Conservation (phyloP, 2,797 vertebrate species). For the Meda fulgida region DNA sequence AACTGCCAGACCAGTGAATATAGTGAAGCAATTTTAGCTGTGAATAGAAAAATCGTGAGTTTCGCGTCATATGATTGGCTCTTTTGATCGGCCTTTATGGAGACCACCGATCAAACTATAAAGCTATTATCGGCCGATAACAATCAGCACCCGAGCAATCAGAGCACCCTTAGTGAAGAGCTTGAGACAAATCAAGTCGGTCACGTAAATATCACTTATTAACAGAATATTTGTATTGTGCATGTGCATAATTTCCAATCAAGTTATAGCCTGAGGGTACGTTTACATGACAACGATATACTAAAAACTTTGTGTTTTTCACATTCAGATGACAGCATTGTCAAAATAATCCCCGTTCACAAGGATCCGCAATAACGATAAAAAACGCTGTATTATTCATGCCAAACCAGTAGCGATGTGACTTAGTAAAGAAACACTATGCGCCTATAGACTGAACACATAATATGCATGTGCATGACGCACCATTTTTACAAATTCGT, state of each 20-base stretch:
- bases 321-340: not conserved
- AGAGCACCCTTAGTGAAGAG: no score
- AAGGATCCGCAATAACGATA: not conserved
- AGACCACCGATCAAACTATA: no score
- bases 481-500: not conserved
- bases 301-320: not conserved
- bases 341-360: not conserved
- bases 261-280: not conserved
- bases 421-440: not conserved
- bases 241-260: not conserved
- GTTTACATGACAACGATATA: not conserved
- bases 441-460: not conserved
- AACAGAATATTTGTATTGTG: not conserved
- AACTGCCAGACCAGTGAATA: no score
- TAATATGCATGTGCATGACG: not conserved
- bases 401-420: not conserved
- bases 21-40: no score
- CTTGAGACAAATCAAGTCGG: no score
- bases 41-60: no score
- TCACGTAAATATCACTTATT: not conserved
- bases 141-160: no score
- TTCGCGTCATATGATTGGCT: no score
- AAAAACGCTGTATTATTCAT: not conserved
- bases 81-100: no score
- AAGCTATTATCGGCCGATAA: no score